Base-by-base conservation (phyloP, 2,797 vertebrate genomes). In the Bucorvus abyssinicus region DNA sequence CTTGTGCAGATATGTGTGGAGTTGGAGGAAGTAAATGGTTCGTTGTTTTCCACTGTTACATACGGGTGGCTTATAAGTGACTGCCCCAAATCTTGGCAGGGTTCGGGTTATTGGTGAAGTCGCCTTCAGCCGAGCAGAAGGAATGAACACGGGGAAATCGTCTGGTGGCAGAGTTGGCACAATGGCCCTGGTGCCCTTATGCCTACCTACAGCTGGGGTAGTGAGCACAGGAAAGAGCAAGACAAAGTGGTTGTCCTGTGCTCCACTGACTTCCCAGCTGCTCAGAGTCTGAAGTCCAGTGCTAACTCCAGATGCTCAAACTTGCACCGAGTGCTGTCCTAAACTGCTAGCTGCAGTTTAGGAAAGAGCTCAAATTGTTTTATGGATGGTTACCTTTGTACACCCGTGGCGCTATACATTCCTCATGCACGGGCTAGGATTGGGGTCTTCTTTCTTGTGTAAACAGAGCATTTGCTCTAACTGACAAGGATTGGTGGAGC, bases 331-430 rank as follows among this genome's bases (percentile, higher is more conserved):
- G 87, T 23, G 44, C 82, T 94, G 32, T 57, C 89, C 76, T 84
- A 73, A 82, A 73, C 79, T 84, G 36, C 70, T 4, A 26, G 80
- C 67, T 4, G 3, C 53, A 27, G 70, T 87, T 70, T 60, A 86
- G 88, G 83, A 90, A 93, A 89, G 80, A 86, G 52, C 70, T 95
- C 74, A 64, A 42, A 91, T 84, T 90, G 76, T 93, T 90, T 93
- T 94, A 96, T 84, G 83, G 95, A 70, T 96, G 94, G 80, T 94
- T 97, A 90, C 74, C 63, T 91, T 77, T 91, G 73, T 92, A 76
- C 56, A 84, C 77, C 81, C 83, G 94, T 96, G 87, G 83, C 69
- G 87, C 55, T 63, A 56, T 45, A 32, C 87, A 67, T 96, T 95
- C 91, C 74, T 96, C 67, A 53, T 16, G 56, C 83, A 85, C 44